Percentiles rank a stretch among this genome's conserved stretches.
These are phyloP conservation scores for Megamerina dolium DNA, from an alignment of 2,888 invertebrate genomes.

Conservation along the genomic window DNA sequence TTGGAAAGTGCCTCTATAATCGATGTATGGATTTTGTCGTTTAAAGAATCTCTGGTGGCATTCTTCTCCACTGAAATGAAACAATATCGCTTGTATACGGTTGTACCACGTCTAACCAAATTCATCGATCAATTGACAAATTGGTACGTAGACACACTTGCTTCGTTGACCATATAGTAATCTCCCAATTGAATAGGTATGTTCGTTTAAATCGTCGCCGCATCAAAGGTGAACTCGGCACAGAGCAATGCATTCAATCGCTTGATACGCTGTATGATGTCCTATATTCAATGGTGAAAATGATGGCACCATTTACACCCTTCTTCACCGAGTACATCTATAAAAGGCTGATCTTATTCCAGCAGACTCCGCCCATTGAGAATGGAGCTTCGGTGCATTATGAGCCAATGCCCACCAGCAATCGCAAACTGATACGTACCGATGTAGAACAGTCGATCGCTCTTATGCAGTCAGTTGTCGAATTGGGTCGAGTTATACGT, in stretches of 20 bases:
- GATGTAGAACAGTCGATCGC: conserved; percentile 85
- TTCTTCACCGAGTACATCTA: conserved; percentile 95
- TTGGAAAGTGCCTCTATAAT: conserved; percentile 58
- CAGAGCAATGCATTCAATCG: conserved; percentile 74
- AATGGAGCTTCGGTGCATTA: conserved; percentile 79
- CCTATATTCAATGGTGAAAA: conserved; percentile 77
- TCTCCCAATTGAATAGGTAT: conserved; percentile 52
- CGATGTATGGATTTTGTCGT: conserved; percentile 97
- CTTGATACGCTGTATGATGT: conserved; percentile 85
- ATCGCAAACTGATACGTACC: conserved; percentile 65
- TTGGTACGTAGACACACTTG: conserved; percentile 58
- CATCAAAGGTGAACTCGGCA: conserved; percentile 84
- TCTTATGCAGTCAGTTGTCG: conserved; percentile 92
- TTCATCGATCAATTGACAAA: conserved; percentile 98
- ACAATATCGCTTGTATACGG: conserved; percentile 90
- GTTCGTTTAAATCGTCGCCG: conserved; percentile 93
- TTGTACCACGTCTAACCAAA: conserved; percentile 85
- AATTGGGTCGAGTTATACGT: conserved; percentile 84
- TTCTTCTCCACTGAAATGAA: conserved; percentile 92
- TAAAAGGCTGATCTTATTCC: conserved; percentile 70
- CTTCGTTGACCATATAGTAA: too few species aligned
- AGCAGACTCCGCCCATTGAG: conserved; percentile 46
- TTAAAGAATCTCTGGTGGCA: conserved; percentile 84
- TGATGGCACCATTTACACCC: conserved; percentile 98
- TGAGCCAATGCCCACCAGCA: conserved; percentile 77